Conservation (phyloP, 2,797 vertebrate species). For the Eurystomus glaucurus region DNA sequence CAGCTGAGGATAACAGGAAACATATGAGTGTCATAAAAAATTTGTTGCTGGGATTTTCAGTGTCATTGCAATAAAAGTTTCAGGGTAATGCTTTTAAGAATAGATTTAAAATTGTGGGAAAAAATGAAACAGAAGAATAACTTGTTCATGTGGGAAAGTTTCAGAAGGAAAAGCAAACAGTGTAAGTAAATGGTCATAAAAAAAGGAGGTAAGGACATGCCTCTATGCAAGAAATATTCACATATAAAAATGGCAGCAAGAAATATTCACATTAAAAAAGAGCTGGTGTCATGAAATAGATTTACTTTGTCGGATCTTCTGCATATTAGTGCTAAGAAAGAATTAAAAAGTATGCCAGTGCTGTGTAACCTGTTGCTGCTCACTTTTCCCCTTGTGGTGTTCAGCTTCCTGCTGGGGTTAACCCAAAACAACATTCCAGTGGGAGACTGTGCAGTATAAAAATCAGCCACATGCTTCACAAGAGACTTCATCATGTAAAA, state of each 20-base stretch:
- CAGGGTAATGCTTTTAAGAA: neutral
- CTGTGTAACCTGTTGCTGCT: neutral
- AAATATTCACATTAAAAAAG: neutral
- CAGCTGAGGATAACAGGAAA: neutral
- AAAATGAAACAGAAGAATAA: neutral
- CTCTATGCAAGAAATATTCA: neutral
- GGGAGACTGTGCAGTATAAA: neutral
- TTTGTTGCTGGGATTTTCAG: neutral
- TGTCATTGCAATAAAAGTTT: neutral
- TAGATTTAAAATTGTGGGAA: neutral
- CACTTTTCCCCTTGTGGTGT: neutral
- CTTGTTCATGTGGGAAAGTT: neutral
- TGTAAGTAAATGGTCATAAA: neutral
- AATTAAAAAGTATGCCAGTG: neutral
- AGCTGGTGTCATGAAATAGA: accelerated
- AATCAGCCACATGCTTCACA: neutral
- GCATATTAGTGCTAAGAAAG: neutral
- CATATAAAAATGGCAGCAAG: neutral
- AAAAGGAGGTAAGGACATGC: neutral
- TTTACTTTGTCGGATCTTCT: neutral
- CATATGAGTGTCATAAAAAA: neutral
- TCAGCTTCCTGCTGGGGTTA: neutral
- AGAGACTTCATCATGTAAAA: neutral
- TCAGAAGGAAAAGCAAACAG: neutral
- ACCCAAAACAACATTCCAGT: neutral